Evolutionary conservation across 1,140 invertebrate species (phyloP).

Genomic region (Monochamus saltuarius): DNA sequence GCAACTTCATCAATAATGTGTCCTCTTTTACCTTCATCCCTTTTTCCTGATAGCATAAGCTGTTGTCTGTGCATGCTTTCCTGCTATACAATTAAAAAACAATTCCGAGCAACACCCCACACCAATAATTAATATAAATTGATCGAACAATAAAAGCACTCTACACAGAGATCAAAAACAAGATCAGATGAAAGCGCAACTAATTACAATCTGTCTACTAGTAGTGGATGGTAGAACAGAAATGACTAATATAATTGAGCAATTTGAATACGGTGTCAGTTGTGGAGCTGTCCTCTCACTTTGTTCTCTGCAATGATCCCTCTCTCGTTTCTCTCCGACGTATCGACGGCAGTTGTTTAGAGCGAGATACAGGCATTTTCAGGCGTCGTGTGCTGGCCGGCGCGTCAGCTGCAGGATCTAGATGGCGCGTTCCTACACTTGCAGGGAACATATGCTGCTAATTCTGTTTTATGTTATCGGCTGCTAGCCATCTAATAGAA

Average conservation of each 20-base stretch:
- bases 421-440: constrained; percentile 26
- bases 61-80: background rate
- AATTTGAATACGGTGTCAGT: constrained; percentile 36
- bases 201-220: constrained; percentile 21
- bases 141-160: constrained; percentile 6
- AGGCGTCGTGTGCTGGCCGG: background rate
- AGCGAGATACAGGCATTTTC: too few species aligned
- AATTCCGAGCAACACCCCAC: constrained; percentile 11
- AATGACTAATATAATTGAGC: constrained; percentile 35
- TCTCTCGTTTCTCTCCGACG: too few species aligned
- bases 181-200: constrained; percentile 28
- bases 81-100: constrained; percentile 8
- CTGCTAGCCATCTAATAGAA: too few species aligned
- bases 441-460: too few species aligned
- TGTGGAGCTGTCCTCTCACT: constrained; percentile 1
- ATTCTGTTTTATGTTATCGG: too few species aligned
- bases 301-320: too few species aligned
- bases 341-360: too few species aligned
- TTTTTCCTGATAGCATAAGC: too few species aligned
- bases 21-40: too few species aligned
- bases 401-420: constrained; percentile 27
- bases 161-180: constrained; percentile 16
- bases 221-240: constrained; percentile 19
- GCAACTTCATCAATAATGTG: too few species aligned
- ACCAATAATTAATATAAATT: constrained; percentile 17